Base-by-base conservation (phyloP, 2,888 invertebrate species). In the Ischnura elegans region DNA sequence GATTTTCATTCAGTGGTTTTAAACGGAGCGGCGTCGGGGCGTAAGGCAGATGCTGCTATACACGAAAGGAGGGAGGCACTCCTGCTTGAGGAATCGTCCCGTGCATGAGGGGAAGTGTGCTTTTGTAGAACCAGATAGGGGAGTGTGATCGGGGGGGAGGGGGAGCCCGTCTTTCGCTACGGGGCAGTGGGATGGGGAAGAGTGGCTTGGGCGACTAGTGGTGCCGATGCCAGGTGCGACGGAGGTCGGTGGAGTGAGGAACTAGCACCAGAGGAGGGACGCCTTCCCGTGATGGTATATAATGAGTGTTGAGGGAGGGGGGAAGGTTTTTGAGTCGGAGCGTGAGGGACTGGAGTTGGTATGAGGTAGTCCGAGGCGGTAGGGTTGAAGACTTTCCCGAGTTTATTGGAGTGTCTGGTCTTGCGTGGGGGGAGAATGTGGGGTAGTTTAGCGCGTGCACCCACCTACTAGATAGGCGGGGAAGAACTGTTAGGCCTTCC, bases 371-470 rank as follows among this genome's bases (percentile, higher is more conserved):
- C n/a, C 66, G 61, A 90, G 90, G 90, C 42, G 90, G 55, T 90
- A 61, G 90, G 90, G 90, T 90, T 90, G 90, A 90, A 90, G 90
- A 76, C 36, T n/a, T n/a, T n/a, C n/a, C n/a, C 10, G 90, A 90
- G 90, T 90, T 90, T 90, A 90, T 90, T 90, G 90, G 61, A 90
- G 90, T 90, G 90, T 90, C 90, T 90, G 90, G 76, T 76, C 76
- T 21, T 29, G 76, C 36, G 8, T 29, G 43, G 21, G 86, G 13
- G 25, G 45, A 46, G 45, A 25, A 21, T 25, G 86, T 45, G 45
- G 29, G 45, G 46, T 25, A 10, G 86, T 45, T n/a, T 86, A 45
- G 90, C 90, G 61, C 66, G 61, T 61, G 90, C 45, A 21, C 25
- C 25, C 29, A 36, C 36, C 76, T 36, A 76, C 29, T 10, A 43